phyloP scores from a whole-genome alignment of 2,113 vertebrate species.

The Clupea harengus region DNA sequence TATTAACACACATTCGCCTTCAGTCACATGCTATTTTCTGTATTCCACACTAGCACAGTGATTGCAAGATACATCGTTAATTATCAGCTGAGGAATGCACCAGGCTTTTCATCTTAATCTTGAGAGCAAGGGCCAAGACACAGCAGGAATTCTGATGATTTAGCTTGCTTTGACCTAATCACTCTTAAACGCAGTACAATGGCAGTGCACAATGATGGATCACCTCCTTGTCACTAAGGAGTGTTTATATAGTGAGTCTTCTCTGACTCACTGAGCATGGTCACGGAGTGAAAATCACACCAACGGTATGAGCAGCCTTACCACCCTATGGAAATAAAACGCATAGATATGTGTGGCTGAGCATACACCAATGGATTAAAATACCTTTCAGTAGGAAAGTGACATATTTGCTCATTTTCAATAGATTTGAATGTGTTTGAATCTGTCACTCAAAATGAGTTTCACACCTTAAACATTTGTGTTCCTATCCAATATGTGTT shows the following conservation, averaged over 20 bases:
- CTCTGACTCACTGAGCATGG: conserved; percentile 43
- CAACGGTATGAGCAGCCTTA: not conserved
- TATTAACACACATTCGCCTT: not conserved
- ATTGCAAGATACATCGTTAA: conserved; percentile 68
- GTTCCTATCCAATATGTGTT: not conserved
- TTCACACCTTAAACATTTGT: no score
- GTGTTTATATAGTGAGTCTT: conserved; percentile 54
- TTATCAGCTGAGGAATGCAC: conserved; percentile 76
- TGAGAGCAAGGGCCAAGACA: conserved; percentile 61
- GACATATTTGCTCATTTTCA: not conserved
- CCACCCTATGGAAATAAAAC: not conserved
- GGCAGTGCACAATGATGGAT: conserved; percentile 56
- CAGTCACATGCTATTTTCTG: conserved; percentile 2
- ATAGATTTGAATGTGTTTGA: not conserved
- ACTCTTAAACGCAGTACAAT: conserved; percentile 50
- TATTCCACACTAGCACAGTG: conserved; percentile 41
- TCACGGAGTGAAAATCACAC: conserved; percentile 36
- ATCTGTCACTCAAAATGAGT: not conserved
- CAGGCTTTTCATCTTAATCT: conserved; percentile 69
- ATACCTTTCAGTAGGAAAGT: not conserved
- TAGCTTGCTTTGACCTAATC: conserved; percentile 54
- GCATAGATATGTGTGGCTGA: not conserved
- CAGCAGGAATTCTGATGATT: conserved; percentile 67
- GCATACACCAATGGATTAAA: not conserved
- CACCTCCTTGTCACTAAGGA: conserved; percentile 50